Base-by-base conservation (phyloP, 2,888 invertebrate species). In the Allolobophora icterica region DNA sequence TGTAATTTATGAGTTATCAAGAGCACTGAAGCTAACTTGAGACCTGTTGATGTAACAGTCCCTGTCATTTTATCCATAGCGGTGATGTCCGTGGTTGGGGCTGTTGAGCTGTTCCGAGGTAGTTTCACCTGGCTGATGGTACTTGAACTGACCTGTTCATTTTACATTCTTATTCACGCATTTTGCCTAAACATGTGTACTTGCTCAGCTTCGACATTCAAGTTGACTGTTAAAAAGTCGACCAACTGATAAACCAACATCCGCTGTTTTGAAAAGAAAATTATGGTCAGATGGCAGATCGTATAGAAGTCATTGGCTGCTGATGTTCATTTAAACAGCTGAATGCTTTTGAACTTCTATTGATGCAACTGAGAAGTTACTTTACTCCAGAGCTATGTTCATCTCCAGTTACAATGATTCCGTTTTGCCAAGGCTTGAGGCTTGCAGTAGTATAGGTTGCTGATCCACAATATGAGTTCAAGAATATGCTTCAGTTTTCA, bases 41-140 rank as follows among this genome's bases (percentile, higher is more conserved):
- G 71, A 71, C 2, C 71, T 71, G 71, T 71, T 71, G 30, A 30
- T 71, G n/a, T 30, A n/a, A 11, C 71, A n/a, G 71, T 71, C 30
- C 71, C 71, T 71, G 71, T 71, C 71, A 71, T n/a, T 58, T n/a
- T 71, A n/a, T 71, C 71, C 71, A 71, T 13, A 71, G 71, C 71
- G 8, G 11, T 6, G n/a, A n/a, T 71, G 30, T 1, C 71, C n/a
- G 0, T 8, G n/a, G 71, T 13, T 71, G 17, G 2, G 52, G 17
- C 71, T 71, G 15, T 71, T 71, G 71, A 71, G 71, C 71, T 71
- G 71, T 71, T 71, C n/a, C 71, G 8, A 71, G 6, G n/a, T 71
- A 71, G 71, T 71, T 71, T 71, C 71, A 71, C 11, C 30, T 71
- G 71, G 71, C 11, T 30, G 71, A n/a, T n/a, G 30, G 71, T n/a